phyloP scores from a whole-genome alignment of 2,113 vertebrate species.

The Rhinogobius similis region DNA sequence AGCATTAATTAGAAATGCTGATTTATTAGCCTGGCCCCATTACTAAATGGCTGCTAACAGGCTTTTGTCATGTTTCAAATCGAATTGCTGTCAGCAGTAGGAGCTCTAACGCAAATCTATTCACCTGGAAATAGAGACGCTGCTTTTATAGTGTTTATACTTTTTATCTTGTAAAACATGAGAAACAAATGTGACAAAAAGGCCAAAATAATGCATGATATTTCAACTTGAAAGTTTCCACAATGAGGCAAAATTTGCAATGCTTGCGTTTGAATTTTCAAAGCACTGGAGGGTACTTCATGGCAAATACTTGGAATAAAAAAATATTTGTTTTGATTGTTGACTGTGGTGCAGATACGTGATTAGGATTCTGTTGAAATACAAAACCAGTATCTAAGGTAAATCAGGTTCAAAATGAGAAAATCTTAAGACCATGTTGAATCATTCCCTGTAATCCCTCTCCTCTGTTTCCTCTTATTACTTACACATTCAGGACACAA shows the following conservation, averaged over 20 bases:
- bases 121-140: too few species aligned
- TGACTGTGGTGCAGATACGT: neutral
- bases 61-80: too few species aligned
- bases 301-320: neutral
- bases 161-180: neutral
- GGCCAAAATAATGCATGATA: neutral
- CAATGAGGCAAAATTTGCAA: neutral
- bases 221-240: neutral
- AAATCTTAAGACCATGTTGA: neutral
- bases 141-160: neutral
- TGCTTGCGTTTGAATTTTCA: neutral
- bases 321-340: neutral
- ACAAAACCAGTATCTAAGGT: neutral
- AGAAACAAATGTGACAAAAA: neutral
- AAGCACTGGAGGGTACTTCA: too few species aligned
- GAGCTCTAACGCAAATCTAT: too few species aligned
- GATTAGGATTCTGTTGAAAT: neutral
- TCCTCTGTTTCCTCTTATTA: neutral
- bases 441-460: conserved; percentile 5
- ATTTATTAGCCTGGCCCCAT: too few species aligned
- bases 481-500: neutral
- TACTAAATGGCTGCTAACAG: too few species aligned
- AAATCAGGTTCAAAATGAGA: neutral
- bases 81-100: too few species aligned
- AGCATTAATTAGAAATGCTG: too few species aligned